A percentile compares a stretch with the other conserved stretches of the same genome.
phyloP scores from a whole-genome alignment of 1,140 invertebrate genomes.

The Branchinecta lynchi region DNA sequence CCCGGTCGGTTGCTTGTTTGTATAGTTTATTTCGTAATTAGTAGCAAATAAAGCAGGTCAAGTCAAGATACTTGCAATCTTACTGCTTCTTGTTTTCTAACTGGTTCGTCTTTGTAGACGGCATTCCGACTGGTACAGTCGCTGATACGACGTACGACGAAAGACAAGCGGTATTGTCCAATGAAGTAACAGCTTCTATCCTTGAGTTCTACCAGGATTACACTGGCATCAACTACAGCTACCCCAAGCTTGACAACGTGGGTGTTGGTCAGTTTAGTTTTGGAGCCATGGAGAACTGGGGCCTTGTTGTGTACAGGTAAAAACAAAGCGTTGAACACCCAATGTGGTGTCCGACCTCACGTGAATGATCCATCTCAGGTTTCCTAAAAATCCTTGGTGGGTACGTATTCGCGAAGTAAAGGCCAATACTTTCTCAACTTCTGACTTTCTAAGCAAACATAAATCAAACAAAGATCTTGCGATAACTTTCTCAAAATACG shows the following conservation, averaged over 20 bases:
- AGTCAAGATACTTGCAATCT: too few relatives aligned
- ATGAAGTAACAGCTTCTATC: background rate
- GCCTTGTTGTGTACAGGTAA: conserved; percentile 36
- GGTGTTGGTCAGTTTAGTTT: conserved; percentile 32
- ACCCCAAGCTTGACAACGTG: background rate
- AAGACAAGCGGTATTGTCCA: background rate
- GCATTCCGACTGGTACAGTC: background rate
- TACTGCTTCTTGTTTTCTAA: background rate
- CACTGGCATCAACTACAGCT: conserved; percentile 3
- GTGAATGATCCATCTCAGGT: too few relatives aligned
- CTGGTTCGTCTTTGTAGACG: background rate
- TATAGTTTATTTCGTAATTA: too few relatives aligned
- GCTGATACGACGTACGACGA: background rate
- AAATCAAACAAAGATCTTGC: too few relatives aligned
- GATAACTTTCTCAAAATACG: too few relatives aligned
- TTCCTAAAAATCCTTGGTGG: too few relatives aligned
- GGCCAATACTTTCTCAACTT: too few relatives aligned
- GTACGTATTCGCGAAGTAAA: too few relatives aligned
- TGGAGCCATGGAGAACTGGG: conserved; percentile 29
- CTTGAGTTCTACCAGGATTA: background rate
- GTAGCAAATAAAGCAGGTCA: too few relatives aligned
- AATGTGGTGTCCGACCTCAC: conserved; percentile 33
- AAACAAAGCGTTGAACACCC: conserved; percentile 24
- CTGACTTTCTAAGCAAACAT: too few relatives aligned
- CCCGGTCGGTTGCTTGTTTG: too few relatives aligned